These are phyloP conservation scores for Eilema griseolum DNA, from an alignment of 2,888 invertebrate species.

Conservation along the genomic window DNA sequence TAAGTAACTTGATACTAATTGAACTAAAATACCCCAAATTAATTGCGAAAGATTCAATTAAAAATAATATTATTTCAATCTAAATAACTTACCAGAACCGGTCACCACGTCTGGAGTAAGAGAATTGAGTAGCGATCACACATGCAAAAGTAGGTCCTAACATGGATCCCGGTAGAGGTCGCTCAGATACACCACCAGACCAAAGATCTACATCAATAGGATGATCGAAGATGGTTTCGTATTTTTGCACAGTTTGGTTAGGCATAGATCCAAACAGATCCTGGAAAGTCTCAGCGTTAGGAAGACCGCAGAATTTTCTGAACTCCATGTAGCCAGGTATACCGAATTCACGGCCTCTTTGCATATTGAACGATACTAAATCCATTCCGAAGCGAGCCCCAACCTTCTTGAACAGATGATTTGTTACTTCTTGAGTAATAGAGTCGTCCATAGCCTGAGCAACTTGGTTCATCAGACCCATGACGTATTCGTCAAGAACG, in stretches of 20 bases:
- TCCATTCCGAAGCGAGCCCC: constrained; percentile 94
- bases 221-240: constrained; percentile 94
- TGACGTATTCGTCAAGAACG: constrained; percentile 95
- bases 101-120: constrained; percentile 95
- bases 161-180: constrained; percentile 96
- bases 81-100: constrained; percentile 91
- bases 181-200: constrained; percentile 97
- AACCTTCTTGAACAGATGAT: constrained; percentile 95
- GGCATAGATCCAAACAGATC: constrained; percentile 95
- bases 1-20: background rate
- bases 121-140: constrained; percentile 97
- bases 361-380: constrained; percentile 97
- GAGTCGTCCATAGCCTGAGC: constrained; percentile 98
- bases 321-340: constrained; percentile 97
- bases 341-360: constrained; percentile 96
- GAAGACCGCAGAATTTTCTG: constrained; percentile 95
- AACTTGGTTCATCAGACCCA: constrained; percentile 97
- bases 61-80: background rate
- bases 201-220: constrained; percentile 97
- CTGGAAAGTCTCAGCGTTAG: constrained; percentile 92
- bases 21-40: background rate
- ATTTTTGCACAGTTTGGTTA: constrained; percentile 94
- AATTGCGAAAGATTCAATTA: background rate
- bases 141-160: constrained; percentile 98
- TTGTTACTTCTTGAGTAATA: constrained; percentile 96